Base-by-base conservation (phyloP, 2,888 invertebrate genomes). In the Tenthredo amoena region DNA sequence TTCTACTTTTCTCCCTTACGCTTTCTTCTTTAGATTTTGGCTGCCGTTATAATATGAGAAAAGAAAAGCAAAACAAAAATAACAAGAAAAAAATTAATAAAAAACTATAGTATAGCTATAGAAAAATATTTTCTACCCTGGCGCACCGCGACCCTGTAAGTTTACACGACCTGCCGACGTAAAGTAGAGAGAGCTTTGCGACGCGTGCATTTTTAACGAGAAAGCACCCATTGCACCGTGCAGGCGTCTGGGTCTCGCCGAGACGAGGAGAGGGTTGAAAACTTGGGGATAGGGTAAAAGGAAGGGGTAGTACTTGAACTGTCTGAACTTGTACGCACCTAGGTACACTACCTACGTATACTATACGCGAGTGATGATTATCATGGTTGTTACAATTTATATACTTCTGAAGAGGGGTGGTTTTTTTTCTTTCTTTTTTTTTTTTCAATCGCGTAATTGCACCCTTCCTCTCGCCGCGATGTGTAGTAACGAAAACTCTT, bases 191-290 rank as follows among this genome's bases (percentile, higher is more conserved):
- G 88, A 88, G 89, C 86, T 88, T 90, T 88, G 89, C 90, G 90
- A 89, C 89, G 88, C 90, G 89, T 91, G 87, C 90, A 89, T 90
- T 90, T 91, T 91, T 91, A 91, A 91, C 89, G 91, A 91, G 90
- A 86, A 87, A 87, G 79, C 88, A 88, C 62, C 81, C 81, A 62
- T 62, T 58, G 21, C 62, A 58, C 26, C 55, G 15, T 81, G 34
- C 79, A 21, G 81, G 34, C 81, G 58, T 37, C 62, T 50, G 77
- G n/a, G 47, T 81, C 81, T 81, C 81, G 58, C 40, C 37, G 81
- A 58, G 81, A 37, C 37, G 21, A 18, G 58, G 79, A n/a, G 31
- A 47, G 81, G 81, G 81, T 62, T 58, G 40, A 31, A 58, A 34
- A 55, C 18, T 40, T 10, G 58, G 12, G 34, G 34, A 47, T 6